Conservation (phyloP, 2,113 vertebrate genomes). For the Odocoileus virginianus region DNA sequence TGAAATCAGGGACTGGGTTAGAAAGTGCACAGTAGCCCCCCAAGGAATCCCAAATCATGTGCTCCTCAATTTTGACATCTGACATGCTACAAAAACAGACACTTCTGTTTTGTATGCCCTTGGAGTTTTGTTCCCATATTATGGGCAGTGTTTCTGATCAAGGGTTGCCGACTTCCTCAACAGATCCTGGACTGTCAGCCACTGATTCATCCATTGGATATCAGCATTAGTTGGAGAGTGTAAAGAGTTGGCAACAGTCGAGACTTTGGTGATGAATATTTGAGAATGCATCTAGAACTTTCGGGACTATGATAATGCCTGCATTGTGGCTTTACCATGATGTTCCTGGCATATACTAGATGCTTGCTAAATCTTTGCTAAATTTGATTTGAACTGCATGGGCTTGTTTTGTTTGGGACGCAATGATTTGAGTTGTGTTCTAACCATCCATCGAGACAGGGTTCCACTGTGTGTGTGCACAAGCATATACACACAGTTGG, state of each 20-base stretch:
- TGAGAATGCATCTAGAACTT: not conserved
- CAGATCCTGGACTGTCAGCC: not conserved
- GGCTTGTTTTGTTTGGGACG: conserved; percentile 11
- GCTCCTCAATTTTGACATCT: not conserved
- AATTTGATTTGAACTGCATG: not conserved
- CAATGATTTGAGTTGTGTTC: conserved; percentile 4
- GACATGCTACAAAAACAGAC: not conserved
- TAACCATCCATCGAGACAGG: conserved; percentile 7
- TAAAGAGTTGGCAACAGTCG: not conserved
- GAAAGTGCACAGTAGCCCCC: not conserved
- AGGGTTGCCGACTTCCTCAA: not conserved
- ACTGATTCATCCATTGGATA: not conserved
- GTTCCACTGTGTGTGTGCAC: not conserved
- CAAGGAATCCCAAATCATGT: not conserved
- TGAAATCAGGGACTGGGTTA: not conserved
- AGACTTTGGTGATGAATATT: not conserved
- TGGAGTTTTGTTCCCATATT: not conserved
- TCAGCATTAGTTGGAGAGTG: not conserved
- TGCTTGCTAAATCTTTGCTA: conserved; percentile 28
- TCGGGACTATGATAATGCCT: not conserved
- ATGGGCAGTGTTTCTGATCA: not conserved
- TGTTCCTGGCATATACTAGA: not conserved
- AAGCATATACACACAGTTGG: not conserved
- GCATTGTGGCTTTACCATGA: not conserved
- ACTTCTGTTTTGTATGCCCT: not conserved